These are phyloP conservation scores for Subacronicta megacephala DNA, from an alignment of 2,888 invertebrate species.

Conservation along the genomic window DNA sequence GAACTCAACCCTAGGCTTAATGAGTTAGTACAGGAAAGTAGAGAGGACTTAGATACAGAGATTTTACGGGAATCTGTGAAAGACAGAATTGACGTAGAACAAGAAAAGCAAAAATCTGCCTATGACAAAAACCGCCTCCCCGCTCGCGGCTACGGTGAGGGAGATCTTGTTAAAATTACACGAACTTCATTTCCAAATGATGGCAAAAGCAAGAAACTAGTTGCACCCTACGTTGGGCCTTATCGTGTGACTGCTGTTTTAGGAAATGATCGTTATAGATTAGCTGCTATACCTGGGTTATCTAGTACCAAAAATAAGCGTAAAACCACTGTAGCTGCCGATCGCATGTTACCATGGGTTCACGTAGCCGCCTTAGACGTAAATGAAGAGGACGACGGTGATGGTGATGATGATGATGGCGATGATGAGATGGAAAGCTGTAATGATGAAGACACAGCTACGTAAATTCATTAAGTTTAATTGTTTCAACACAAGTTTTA, in stretches of 20 bases:
- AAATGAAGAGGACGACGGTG: background rate
- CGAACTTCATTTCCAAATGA: background rate
- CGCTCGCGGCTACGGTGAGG: background rate
- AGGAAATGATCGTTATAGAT: background rate
- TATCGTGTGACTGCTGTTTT: background rate
- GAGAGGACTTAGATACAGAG: background rate
- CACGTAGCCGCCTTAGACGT: background rate
- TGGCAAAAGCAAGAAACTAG: slow-evolving; percentile 3
- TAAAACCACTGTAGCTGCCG: background rate
- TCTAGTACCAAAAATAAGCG: background rate
- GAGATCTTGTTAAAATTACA: slow-evolving; percentile 3
- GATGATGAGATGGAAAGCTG: too few relatives aligned
- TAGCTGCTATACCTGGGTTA: background rate
- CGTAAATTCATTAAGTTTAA: too few relatives aligned
- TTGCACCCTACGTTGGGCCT: background rate
- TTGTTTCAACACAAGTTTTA: too few relatives aligned
- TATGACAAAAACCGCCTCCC: background rate
- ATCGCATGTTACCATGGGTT: background rate
- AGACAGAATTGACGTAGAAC: background rate
- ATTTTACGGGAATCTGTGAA: background rate
- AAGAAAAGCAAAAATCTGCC: background rate
- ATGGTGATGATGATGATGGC: background rate
- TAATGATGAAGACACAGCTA: too few relatives aligned
- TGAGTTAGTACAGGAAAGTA: background rate
- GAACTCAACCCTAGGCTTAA: background rate